Conservation (phyloP, 2,888 invertebrate genomes). For the Limenitis camilla region DNA sequence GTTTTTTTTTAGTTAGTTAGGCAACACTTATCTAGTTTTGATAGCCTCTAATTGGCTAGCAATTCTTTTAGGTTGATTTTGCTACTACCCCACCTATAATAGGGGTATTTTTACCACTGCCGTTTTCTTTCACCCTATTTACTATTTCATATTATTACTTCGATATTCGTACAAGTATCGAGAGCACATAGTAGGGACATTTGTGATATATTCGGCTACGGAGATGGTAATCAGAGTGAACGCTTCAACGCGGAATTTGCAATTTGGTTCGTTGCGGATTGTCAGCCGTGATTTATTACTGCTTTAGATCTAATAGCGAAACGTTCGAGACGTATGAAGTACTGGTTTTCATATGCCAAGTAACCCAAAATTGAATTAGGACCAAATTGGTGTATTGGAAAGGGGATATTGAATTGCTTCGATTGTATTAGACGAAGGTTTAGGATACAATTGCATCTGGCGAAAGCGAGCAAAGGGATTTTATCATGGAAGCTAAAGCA, state of each 20-base stretch:
- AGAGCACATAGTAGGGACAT: constrained; percentile 2
- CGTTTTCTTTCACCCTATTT: constrained; percentile 6
- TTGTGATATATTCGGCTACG: constrained; percentile 24
- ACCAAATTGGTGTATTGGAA: no score
- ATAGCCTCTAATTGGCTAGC: no score
- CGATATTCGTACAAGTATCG: not conserved
- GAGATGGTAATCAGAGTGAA: constrained; percentile 31
- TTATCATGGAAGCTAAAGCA: no score
- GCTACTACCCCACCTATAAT: no score
- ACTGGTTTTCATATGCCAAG: constrained; percentile 1
- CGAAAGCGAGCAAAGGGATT: no score
- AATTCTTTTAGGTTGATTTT: no score
- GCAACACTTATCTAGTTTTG: no score
- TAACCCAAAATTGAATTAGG: no score
- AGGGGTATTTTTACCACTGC: not conserved
- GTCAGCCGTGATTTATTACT: constrained; percentile 24
- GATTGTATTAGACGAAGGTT: no score
- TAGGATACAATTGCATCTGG: no score
- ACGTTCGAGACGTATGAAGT: constrained; percentile 7
- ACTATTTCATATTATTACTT: not conserved
- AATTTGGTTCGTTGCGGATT: constrained; percentile 34
- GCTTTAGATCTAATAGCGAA: constrained; percentile 19
- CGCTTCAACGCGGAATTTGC: constrained; percentile 39
- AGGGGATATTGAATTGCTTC: no score
- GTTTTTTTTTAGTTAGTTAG: no score